phyloP scores from a whole-genome alignment of 2,888 invertebrate genomes.

The Athalia cordata region DNA sequence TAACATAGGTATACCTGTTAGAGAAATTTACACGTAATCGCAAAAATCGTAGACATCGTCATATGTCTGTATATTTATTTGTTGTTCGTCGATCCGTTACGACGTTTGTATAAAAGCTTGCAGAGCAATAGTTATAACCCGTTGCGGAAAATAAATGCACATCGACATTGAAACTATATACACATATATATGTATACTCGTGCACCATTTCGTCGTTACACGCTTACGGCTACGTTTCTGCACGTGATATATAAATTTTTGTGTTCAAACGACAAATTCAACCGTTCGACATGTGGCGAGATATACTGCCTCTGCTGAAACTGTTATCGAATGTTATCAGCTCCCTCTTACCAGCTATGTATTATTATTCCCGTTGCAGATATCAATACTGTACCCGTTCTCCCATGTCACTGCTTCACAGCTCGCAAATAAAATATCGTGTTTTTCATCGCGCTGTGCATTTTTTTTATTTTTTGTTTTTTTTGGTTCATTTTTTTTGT shows the following conservation, averaged over 20 bases:
- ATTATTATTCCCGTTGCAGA: not conserved
- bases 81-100: conserved; percentile 2
- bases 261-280: conserved; percentile 22
- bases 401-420: conserved; percentile 2
- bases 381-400: conserved; percentile 26
- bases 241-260: not conserved
- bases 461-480: not conserved
- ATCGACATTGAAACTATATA: not conserved
- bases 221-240: not conserved
- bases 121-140: too few species aligned
- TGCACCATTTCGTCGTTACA: not conserved
- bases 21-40: too few species aligned
- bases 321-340: conserved; percentile 29
- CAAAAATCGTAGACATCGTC: too few species aligned
- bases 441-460: not conserved
- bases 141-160: conserved; percentile 19
- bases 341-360: conserved; percentile 20
- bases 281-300: conserved; percentile 8
- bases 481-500: too few species aligned
- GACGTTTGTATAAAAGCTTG: not conserved
- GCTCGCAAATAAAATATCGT: not conserved
- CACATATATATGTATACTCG: not conserved
- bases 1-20: too few species aligned
- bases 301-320: conserved; percentile 16
- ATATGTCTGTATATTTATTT: not conserved